These are phyloP conservation scores for Argyresthia albistria DNA, from an alignment of 2,888 invertebrate genomes.

Conservation along the genomic window DNA sequence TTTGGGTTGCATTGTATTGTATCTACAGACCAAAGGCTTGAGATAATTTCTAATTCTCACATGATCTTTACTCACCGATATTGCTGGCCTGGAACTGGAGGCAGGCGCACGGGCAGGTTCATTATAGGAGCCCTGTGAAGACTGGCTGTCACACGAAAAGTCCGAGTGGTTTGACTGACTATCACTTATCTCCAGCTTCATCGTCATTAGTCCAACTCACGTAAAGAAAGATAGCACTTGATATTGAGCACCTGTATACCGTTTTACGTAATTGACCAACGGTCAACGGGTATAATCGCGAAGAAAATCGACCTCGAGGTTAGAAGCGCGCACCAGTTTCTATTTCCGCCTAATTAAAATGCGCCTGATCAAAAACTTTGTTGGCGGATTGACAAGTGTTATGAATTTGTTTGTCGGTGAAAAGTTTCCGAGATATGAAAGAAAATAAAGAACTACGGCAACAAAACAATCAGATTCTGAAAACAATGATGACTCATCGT, in stretches of 20 bases:
- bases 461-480: neutral
- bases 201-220: conserved; percentile 46
- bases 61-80: too few species aligned
- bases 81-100: conserved; percentile 30
- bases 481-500: conserved; percentile 61
- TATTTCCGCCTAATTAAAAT: conserved; percentile 18
- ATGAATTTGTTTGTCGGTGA: neutral
- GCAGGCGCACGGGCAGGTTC: conserved; percentile 48
- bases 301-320: conserved; percentile 18
- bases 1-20: too few species aligned
- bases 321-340: conserved; percentile 18
- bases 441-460: conserved; percentile 10
- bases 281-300: conserved; percentile 7
- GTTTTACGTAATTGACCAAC: conserved; percentile 34
- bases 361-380: neutral
- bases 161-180: conserved; percentile 74
- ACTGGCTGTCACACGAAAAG: conserved; percentile 73
- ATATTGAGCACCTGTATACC: conserved; percentile 14
- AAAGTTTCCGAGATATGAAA: conserved; percentile 5
- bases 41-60: neutral
- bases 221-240: too few species aligned
- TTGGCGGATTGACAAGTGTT: conserved; percentile 2
- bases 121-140: conserved; percentile 71
- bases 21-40: neutral
- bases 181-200: conserved; percentile 75